A percentile compares a stretch with the other conserved stretches of the same genome.
Conservation (phyloP, 2,888 invertebrate species). For the Chymomyza caudatula region DNA sequence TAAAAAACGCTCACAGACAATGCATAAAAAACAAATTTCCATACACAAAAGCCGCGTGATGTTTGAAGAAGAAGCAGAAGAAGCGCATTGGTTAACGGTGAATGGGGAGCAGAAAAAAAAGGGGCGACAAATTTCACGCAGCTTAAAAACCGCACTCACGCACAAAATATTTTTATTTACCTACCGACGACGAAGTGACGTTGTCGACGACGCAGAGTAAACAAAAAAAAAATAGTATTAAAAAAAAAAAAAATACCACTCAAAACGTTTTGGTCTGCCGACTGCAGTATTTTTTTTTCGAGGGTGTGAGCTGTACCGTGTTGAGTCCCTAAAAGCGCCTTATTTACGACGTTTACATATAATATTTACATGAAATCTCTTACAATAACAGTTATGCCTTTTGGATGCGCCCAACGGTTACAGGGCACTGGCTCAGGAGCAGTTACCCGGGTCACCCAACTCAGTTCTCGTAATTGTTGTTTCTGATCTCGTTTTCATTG, state of each 20-base stretch:
- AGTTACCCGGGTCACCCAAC: background rate
- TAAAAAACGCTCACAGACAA: conserved; percentile 13
- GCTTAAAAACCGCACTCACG: conserved; percentile 72
- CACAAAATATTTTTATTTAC: conserved; percentile 71
- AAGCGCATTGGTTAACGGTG: background rate
- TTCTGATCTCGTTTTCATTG: conserved; percentile 22
- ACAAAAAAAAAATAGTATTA: background rate
- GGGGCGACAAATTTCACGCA: conserved; percentile 63
- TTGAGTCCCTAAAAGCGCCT: conserved; percentile 60
- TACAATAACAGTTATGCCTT: conserved; percentile 69
- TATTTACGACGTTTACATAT: conserved; percentile 68
- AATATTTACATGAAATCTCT: conserved; percentile 72
- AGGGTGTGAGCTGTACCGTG: background rate
- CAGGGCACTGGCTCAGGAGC: background rate
- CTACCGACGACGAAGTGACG: conserved; percentile 32
- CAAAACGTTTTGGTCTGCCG: background rate
- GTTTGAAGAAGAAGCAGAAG: background rate
- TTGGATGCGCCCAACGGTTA: conserved; percentile 46
- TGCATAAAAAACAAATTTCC: conserved; percentile 3
- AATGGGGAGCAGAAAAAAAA: conserved; percentile 19
- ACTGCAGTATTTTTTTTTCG: background rate
- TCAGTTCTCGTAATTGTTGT: conserved; percentile 26
- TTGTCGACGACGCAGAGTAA: background rate
- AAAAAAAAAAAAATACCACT: background rate
- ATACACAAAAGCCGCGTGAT: background rate